phyloP scores from a whole-genome alignment of 2,113 vertebrate species.

The Podarcis muralis region DNA sequence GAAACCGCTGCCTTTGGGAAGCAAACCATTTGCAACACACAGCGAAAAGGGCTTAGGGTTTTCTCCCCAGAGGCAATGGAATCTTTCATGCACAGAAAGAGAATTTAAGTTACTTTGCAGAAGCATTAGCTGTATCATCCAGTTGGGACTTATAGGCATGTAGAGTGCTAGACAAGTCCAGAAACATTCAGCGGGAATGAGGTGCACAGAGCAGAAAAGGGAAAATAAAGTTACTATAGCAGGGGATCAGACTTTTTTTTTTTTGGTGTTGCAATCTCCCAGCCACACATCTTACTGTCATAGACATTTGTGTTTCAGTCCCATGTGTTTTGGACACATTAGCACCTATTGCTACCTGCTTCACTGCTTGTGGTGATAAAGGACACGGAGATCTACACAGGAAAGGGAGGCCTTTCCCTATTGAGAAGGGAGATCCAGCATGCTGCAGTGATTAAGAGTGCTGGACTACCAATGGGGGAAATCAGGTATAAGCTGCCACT shows the following conservation, averaged over 20 bases:
- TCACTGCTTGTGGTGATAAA: background rate
- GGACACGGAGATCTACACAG: background rate
- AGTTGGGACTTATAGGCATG: background rate
- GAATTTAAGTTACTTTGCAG: background rate
- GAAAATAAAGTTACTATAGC: background rate
- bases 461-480: no score
- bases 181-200: background rate
- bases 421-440: background rate
- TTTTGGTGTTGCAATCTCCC: background rate
- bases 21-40: background rate
- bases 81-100: background rate
- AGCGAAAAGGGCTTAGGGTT: background rate
- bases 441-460: background rate
- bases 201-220: background rate
- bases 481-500: background rate
- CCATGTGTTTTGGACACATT: no score
- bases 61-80: conserved; percentile 16
- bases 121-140: background rate
- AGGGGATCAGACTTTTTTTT: background rate
- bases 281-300: no score
- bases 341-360: background rate
- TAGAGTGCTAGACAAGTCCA: background rate
- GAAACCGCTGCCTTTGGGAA: background rate
- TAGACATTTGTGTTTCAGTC: background rate
- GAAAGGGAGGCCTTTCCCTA: background rate